phyloP scores from a whole-genome alignment of 2,797 vertebrate species.

The Pterois miles region DNA sequence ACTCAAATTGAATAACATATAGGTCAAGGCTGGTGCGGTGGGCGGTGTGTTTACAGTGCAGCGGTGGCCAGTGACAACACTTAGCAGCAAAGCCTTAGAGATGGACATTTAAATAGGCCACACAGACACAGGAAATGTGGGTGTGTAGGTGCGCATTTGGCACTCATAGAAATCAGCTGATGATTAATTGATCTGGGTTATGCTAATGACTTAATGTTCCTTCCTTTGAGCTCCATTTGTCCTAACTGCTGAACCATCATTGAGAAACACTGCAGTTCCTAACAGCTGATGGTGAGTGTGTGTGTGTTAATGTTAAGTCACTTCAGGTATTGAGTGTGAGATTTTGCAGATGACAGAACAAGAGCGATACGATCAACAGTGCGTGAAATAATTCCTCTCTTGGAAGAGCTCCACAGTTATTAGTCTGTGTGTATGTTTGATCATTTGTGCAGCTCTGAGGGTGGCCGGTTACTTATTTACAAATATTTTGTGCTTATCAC shows the following conservation, averaged over 20 bases:
- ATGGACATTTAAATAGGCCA: neutral
- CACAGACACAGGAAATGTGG: neutral
- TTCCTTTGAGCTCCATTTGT: constrained; percentile 4
- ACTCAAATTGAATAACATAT: neutral
- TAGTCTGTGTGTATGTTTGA: neutral
- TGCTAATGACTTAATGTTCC: constrained; percentile 6
- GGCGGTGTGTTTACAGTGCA: constrained; percentile 1
- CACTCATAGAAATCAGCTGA: neutral
- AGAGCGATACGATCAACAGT: neutral
- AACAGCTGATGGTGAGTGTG: neutral
- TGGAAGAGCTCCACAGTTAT: neutral
- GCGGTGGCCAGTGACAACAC: neutral
- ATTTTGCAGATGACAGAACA: neutral
- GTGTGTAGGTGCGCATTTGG: neutral
- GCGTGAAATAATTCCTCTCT: neutral
- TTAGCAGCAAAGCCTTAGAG: neutral
- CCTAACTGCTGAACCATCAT: constrained; percentile 1
- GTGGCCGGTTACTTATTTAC: neutral
- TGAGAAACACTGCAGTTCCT: neutral
- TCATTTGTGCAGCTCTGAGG: neutral
- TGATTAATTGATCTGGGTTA: constrained; percentile 13
- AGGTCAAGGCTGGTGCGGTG: neutral
- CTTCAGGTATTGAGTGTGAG: neutral
- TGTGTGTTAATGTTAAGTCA: neutral
- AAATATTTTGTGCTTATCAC: neutral